Evolutionary conservation across 53 echinoderm and acorn worm genomes (phyloP), one percentile per base, ranked within the genome.

Genomic region (Temnopleurus reevesii): DNA sequence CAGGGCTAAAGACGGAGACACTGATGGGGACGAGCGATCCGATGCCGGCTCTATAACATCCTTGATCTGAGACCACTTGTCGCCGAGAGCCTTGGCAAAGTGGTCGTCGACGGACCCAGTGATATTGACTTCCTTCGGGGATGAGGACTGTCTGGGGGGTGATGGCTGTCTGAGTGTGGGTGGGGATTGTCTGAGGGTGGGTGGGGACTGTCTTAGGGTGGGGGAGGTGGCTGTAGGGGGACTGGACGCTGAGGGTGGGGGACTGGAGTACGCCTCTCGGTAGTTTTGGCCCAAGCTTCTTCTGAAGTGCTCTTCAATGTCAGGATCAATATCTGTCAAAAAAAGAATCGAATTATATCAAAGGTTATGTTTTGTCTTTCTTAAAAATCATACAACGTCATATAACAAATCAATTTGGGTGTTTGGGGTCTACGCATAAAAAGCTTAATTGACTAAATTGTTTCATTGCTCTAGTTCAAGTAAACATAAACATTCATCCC

Each of bases 61-160:
- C 89, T 95, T 95, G 66, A 99, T 94, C 71, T 93, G 93, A 6
- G 92, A 93, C 99, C 99, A 99, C 83, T 99, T 96, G 36, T 99
- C 99, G 18, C 99, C 99, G 8, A 99, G 89, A 2, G 99, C 99
- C 77, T 99, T 95, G 77, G 99, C 99, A 63, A 99, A 99, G 86
- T 99, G 99, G 55, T 99, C 99, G 29, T 99, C 99, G n/a, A 99
- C 99, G 0, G 99, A 94, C 61, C 99, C 99, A 1, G 99, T 94
- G 84, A 99, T 96, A 83, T 71, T 90, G 34, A 96, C 49, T 0
- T 91, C 89, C 21, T 87, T 87, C 18, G 51, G 47, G 21, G 94
- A 77, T 24, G 90, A 61, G 12, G 84, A 77, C 8, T 29, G 83
- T 31, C 35, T 55, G 30, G 19, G 54, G 53, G 65, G 90, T 49